Percentiles rank a stretch among this genome's conserved stretches.
Evolutionary conservation across 2,113 vertebrate species (phyloP).

Genomic region (Periophthalmodon schlosseri): DNA sequence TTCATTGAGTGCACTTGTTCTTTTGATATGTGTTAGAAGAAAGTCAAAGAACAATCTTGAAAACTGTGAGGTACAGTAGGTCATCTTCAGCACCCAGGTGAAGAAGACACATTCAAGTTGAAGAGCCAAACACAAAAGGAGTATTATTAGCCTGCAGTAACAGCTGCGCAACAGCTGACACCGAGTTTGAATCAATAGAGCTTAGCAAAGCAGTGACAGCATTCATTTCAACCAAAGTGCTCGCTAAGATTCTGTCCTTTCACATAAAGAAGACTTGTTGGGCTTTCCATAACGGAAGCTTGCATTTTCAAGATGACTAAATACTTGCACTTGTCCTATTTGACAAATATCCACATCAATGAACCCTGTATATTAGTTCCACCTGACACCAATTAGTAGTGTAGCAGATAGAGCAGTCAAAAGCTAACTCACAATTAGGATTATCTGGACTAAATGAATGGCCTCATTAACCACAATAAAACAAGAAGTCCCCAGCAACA

Average conservation of each 20-base stretch:
- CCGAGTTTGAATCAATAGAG: constrained; percentile 32
- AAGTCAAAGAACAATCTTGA: background rate
- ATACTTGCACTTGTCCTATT: background rate
- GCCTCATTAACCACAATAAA: constrained; percentile 50
- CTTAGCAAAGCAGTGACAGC: constrained; percentile 3
- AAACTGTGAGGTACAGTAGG: background rate
- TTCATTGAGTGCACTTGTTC: background rate
- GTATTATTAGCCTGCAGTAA: constrained; percentile 26
- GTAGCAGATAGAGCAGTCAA: constrained; percentile 33
- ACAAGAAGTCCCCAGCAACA: constrained; percentile 18
- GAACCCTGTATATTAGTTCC: constrained; percentile 23
- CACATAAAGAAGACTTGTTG: background rate
- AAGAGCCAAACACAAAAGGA: constrained; percentile 32
- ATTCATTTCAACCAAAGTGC: constrained; percentile 14
- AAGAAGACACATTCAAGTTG: background rate
- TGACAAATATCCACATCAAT: constrained; percentile 9
- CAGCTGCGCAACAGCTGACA: constrained; percentile 53
- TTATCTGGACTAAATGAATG: constrained; percentile 42
- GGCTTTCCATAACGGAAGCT: background rate
- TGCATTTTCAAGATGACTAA: background rate
- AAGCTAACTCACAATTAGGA: constrained; percentile 39
- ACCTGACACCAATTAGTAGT: constrained; percentile 42
- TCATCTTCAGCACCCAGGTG: background rate
- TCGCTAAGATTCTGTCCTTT: background rate
- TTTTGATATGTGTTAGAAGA: background rate